phyloP scores from a whole-genome alignment of 2,113 vertebrate species.

The Peromyscus californicus region DNA sequence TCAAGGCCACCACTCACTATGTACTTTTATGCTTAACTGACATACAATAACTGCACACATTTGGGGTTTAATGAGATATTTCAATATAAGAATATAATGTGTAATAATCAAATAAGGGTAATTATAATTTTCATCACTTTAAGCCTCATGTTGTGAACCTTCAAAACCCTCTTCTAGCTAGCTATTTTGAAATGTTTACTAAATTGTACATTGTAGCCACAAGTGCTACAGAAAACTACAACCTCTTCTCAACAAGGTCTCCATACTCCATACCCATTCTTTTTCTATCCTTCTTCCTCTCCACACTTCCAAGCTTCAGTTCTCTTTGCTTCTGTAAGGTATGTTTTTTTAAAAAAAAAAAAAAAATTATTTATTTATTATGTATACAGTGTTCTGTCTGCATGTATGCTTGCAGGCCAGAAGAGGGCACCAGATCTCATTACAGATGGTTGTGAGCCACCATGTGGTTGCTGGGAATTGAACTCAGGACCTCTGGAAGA shows the following conservation, averaged over 20 bases:
- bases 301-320: not conserved
- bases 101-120: not conserved
- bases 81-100: not conserved
- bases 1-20: not conserved
- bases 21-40: not conserved
- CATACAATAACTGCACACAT: not conserved
- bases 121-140: not conserved
- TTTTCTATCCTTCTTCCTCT: not conserved
- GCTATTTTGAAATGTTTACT: not conserved
- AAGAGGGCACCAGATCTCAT: no score
- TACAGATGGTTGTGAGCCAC: no score
- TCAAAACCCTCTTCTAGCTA: not conserved
- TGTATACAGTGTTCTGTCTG: no score
- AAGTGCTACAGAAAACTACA: not conserved
- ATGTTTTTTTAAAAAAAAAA: no score
- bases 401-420: no score
- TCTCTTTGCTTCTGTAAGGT: no score
- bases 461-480: no score
- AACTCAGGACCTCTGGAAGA: no score
- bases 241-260: not conserved
- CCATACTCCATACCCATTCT: not conserved
- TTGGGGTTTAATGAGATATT: not conserved
- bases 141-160: not conserved
- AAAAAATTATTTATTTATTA: no score
- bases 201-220: not conserved